Conservation (phyloP, 2,888 invertebrate species). For the Phorcus lineatus region DNA sequence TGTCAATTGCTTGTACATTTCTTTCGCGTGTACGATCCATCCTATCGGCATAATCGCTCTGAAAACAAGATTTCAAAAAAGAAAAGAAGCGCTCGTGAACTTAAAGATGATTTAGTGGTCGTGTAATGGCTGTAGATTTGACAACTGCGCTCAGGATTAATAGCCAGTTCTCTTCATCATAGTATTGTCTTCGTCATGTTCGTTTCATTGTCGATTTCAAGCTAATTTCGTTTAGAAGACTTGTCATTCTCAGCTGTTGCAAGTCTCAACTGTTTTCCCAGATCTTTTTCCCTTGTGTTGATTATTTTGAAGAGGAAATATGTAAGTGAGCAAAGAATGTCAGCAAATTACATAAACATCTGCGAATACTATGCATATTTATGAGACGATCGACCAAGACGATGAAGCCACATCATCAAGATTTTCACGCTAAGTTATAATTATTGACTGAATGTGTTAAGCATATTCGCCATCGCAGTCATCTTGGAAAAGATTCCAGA, state of each 20-base stretch:
- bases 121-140: background rate
- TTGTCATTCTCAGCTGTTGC: background rate
- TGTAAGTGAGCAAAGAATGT: slow-evolving; percentile 14
- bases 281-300: slow-evolving; percentile 9
- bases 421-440: background rate
- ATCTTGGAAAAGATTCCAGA: no score
- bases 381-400: background rate
- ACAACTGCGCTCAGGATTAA: slow-evolving; percentile 7
- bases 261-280: background rate
- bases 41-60: slow-evolving; percentile 3
- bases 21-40: background rate
- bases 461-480: no score
- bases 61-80: slow-evolving; percentile 8
- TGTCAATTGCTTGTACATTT: slow-evolving; percentile 21
- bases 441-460: background rate
- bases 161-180: background rate
- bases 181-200: background rate
- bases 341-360: slow-evolving; percentile 14
- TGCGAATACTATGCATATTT: background rate
- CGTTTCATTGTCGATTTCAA: background rate
- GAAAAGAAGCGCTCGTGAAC: background rate
- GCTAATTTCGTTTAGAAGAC: background rate
- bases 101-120: background rate
- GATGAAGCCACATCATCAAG: background rate
- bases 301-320: slow-evolving; percentile 20